Conservation (phyloP, 2,888 invertebrate species). For the Aphidoletes aphidimyza region DNA sequence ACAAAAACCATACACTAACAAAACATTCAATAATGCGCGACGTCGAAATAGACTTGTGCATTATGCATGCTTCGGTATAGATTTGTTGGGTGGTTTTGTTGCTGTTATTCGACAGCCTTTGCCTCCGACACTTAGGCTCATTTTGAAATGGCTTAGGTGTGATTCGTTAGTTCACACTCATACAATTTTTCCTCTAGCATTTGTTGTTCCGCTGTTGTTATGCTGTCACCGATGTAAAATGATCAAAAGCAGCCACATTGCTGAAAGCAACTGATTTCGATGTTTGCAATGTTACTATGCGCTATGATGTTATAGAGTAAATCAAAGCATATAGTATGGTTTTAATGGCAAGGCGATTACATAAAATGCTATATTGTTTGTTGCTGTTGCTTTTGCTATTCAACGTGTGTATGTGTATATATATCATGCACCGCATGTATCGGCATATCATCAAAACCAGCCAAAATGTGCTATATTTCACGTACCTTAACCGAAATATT, state of each 20-base stretch:
- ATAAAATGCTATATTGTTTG: background rate
- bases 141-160: background rate
- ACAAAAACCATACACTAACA: background rate
- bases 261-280: background rate
- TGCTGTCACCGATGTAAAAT: background rate
- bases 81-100: too few relatives aligned
- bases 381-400: background rate
- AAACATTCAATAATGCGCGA: background rate
- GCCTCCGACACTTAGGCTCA: background rate
- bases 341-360: background rate
- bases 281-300: background rate
- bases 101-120: background rate
- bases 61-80: too few relatives aligned
- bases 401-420: background rate
- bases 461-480: background rate
- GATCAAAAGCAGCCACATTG: conserved; percentile 28
- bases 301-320: background rate
- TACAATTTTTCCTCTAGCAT: background rate
- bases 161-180: background rate
- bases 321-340: background rate
- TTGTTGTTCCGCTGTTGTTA: background rate
- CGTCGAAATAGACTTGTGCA: too few relatives aligned
- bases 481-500: background rate
- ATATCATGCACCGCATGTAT: conserved; percentile 4
- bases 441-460: background rate